Base-by-base conservation (phyloP, 2,888 invertebrate genomes). In the Amorpha juglandis region DNA sequence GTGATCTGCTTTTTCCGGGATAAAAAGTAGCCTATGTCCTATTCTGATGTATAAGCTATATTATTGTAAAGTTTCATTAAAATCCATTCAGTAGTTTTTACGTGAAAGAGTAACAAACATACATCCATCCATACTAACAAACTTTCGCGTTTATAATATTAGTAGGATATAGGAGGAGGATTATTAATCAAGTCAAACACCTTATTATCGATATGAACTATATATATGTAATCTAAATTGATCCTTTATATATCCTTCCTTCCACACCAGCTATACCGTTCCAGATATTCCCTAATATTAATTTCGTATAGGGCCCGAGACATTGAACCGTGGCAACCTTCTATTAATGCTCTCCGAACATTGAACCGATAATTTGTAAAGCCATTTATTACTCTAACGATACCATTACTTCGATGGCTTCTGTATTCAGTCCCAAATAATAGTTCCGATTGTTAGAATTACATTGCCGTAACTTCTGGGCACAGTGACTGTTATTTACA, bases 371-470 rank as follows among this genome's bases (percentile, higher is more conserved):
- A 48, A 63, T 63, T 63, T 63, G 63, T 63, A 48, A 62, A 63
- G 63, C 48, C 48, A 63, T 63, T 63, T 63, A 48, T 63, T 63
- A 63, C 58, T 14, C 42, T 12, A 19, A 58, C 58, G 58, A 58
- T 58, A 58, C 58, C 58, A 58, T 58, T 58, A 58, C 42, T 58
- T 58, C 19, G 42, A 58, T 58, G 58, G 42, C 42, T 58, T 58
- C 58, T 42, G 58, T 58, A 58, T 58, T 58, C 42, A 58, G 58
- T 42, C 58, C 58, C 11, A 42, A 58, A 42, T 58, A 58, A 42
- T 58, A 58, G 58, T 58, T 58, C 19, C 58, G 58, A 58, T 58
- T 58, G 58, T 58, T 58, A 58, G 58, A 58, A 58, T 58, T 58
- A 58, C 58, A 19, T 58, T 58, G 42, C 19, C 58, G 58, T 16